Percentiles rank a stretch among this genome's conserved stretches.
Evolutionary conservation across 2,888 invertebrate genomes (phyloP).

Genomic region (Gastracanthus pulcherrimus): DNA sequence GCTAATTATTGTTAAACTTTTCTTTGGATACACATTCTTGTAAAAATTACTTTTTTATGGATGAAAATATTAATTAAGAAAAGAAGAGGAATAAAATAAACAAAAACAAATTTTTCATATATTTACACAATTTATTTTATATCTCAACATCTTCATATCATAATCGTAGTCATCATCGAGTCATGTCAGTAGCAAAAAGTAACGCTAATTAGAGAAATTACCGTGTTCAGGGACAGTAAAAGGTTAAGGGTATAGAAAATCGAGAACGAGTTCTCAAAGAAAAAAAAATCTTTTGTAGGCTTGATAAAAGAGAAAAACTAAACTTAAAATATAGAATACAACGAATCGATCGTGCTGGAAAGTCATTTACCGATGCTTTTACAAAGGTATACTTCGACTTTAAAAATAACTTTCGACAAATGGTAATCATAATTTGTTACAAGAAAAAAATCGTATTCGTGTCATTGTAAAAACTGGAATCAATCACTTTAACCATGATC

Average conservation of each 20-base stretch:
- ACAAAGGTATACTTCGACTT: slow-evolving; percentile 7
- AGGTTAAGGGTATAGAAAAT: slow-evolving; percentile 4
- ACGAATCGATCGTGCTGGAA: slow-evolving; percentile 5
- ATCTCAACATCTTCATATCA: slow-evolving; percentile 74
- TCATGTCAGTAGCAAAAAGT: slow-evolving; percentile 72
- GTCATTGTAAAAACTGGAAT: slow-evolving; percentile 15
- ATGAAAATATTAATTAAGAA: background rate
- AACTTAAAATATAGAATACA: slow-evolving; percentile 33
- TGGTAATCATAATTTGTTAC: slow-evolving; percentile 4
- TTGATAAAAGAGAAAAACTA: slow-evolving; percentile 13
- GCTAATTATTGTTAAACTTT: background rate
- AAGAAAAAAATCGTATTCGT: slow-evolving; percentile 21
- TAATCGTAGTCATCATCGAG: slow-evolving; percentile 72
- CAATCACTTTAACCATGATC: slow-evolving; percentile 17
- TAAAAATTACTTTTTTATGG: background rate
- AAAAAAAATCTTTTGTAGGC: slow-evolving; percentile 10
- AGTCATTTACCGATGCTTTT: slow-evolving; percentile 12
- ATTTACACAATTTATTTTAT: slow-evolving; percentile 77
- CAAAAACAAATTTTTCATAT: slow-evolving; percentile 61
- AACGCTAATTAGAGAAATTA: slow-evolving; percentile 63
- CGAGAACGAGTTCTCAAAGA: background rate
- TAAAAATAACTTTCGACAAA: slow-evolving; percentile 22
- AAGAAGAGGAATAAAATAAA: slow-evolving; percentile 16
- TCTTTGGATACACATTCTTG: background rate
- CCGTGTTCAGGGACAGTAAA: slow-evolving; percentile 29